These are phyloP conservation scores for Podotricha telesiphe DNA, from an alignment of 2,888 invertebrate genomes.

Conservation along the genomic window DNA sequence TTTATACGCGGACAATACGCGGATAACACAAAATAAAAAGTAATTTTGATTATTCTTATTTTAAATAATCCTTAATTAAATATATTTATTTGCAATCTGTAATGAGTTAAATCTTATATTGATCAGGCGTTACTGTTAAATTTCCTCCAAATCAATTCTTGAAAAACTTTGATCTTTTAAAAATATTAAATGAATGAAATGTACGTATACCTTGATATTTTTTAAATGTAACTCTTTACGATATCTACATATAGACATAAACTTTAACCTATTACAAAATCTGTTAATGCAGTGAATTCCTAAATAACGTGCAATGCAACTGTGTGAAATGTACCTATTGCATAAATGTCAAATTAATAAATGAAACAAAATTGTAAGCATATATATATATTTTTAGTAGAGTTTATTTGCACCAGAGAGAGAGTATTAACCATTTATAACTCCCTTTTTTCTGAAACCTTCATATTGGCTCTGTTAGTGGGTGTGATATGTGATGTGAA, in stretches of 20 bases:
- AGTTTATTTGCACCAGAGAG: neutral
- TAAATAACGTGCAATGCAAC: too few relatives aligned
- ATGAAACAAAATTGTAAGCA: neutral
- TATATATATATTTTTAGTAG: neutral
- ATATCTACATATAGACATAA: neutral
- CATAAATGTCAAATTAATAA: neutral
- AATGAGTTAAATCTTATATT: too few relatives aligned
- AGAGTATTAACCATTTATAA: neutral
- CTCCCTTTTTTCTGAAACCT: conserved; percentile 14
- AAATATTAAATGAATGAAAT: neutral
- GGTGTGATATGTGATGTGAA: conserved; percentile 31
- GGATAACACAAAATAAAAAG: too few relatives aligned
- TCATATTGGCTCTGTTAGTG: conserved; percentile 26
- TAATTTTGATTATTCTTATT: too few relatives aligned
- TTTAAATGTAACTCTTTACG: too few relatives aligned
- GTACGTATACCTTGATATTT: neutral
- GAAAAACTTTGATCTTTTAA: neutral
- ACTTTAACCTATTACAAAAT: neutral
- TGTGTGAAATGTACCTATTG: neutral
- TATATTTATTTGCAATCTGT: too few relatives aligned
- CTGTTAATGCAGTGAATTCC: neutral
- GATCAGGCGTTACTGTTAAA: too few relatives aligned
- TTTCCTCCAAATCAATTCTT: too few relatives aligned
- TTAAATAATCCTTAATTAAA: too few relatives aligned
- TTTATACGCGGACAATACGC: neutral